Percentiles rank a stretch among this genome's conserved stretches.
Evolutionary conservation across 2,888 invertebrate genomes (phyloP).

Genomic region (Ptilodon capucinus): DNA sequence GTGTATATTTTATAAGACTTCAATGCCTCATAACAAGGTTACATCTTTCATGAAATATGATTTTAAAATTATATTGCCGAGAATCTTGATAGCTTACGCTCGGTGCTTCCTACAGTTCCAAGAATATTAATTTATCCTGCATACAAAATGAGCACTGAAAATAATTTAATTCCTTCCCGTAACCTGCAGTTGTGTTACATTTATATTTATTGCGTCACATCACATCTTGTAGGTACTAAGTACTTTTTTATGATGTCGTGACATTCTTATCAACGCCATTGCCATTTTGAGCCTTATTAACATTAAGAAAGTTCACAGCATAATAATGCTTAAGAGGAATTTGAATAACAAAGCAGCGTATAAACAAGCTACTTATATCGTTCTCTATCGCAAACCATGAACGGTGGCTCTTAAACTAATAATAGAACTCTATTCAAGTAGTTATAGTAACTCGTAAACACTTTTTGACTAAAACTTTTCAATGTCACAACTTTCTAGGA

Average conservation of each 20-base stretch:
- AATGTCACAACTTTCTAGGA: slow-evolving; percentile 65
- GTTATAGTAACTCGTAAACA: slow-evolving; percentile 55
- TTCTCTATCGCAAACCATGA: slow-evolving; percentile 7
- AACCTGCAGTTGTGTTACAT: slow-evolving; percentile 7
- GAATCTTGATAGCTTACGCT: slow-evolving; percentile 22
- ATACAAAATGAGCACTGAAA: slow-evolving; percentile 13
- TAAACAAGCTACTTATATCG: slow-evolving; percentile 7
- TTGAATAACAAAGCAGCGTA: slow-evolving; percentile 2
- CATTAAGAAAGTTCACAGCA: slow-evolving; percentile 3
- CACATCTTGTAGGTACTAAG: no score
- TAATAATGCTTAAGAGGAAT: slow-evolving; percentile 2
- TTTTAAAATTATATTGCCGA: slow-evolving; percentile 43
- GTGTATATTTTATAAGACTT: not conserved
- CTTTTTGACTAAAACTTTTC: slow-evolving; percentile 73
- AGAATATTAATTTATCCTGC: slow-evolving; percentile 35
- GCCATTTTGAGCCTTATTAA: not conserved
- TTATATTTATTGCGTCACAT: slow-evolving; percentile 6
- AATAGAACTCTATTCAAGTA: slow-evolving; percentile 30
- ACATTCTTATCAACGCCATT: not conserved
- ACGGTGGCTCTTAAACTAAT: slow-evolving; percentile 6
- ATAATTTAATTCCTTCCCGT: slow-evolving; percentile 7
- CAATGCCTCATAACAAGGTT: slow-evolving; percentile 37
- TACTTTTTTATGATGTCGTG: not conserved
- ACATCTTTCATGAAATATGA: slow-evolving; percentile 32
- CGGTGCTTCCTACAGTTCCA: slow-evolving; percentile 19